phyloP scores from a whole-genome alignment of 2,888 invertebrate genomes.

The Tuberolachnus salignus region DNA sequence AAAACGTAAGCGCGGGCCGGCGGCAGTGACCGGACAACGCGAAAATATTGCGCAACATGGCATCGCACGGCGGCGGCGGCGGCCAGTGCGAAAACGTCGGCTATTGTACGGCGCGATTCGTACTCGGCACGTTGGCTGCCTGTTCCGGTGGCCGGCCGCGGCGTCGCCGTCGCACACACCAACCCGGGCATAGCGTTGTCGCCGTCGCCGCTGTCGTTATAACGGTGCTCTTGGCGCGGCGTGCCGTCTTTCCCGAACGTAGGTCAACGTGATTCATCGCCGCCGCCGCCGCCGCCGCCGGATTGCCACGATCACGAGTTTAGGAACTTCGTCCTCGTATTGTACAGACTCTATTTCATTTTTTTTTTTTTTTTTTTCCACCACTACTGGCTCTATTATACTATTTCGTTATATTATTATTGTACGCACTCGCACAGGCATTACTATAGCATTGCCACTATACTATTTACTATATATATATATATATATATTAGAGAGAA shows the following conservation, averaged over 20 bases:
- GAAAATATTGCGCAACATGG: conserved; percentile 18
- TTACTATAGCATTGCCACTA: too few relatives aligned
- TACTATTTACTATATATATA: too few relatives aligned
- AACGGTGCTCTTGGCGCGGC: conserved; percentile 48
- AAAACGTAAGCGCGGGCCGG: too few relatives aligned
- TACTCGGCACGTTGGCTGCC: neutral
- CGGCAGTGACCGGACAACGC: too few relatives aligned
- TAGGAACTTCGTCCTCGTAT: conserved; percentile 8
- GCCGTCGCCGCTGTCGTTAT: conserved; percentile 8
- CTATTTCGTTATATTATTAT: too few relatives aligned
- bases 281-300: conserved; percentile 29
- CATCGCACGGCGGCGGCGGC: neutral
- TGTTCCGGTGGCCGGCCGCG: neutral
- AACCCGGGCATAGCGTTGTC: conserved; percentile 34
- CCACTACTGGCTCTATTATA: too few relatives aligned
- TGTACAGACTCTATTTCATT: neutral
- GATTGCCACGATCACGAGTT: conserved; percentile 26
- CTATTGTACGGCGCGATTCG: neutral
- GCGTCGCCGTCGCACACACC: neutral
- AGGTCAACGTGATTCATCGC: conserved; percentile 55
- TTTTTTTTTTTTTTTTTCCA: too few relatives aligned
- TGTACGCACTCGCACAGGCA: too few relatives aligned
- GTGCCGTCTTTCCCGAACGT: conserved; percentile 47
- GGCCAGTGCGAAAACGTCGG: neutral
- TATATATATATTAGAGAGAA: too few relatives aligned